phyloP scores from a whole-genome alignment of 1,140 invertebrate species.

The Lutraria rhynchaena region DNA sequence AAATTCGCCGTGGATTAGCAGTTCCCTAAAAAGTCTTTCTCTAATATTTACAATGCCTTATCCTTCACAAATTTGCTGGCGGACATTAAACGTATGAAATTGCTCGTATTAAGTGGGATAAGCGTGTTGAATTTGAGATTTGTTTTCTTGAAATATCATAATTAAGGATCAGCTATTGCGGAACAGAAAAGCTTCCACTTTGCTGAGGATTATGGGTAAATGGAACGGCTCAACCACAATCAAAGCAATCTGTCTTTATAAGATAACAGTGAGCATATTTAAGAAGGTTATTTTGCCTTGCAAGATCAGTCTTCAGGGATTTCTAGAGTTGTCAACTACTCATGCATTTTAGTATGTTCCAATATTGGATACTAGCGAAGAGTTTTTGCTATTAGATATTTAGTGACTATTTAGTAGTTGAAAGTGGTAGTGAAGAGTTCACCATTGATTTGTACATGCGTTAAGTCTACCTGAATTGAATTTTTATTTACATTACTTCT shows the following conservation, averaged over 20 bases:
- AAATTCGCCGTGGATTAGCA: conserved; percentile 46
- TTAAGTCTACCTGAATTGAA: too few relatives aligned
- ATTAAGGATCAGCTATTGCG: conserved; percentile 54
- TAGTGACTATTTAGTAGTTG: background rate
- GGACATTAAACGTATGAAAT: conserved; percentile 58
- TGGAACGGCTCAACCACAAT: conserved; percentile 40
- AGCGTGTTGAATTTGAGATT: conserved; percentile 59
- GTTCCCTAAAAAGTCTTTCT: conserved; percentile 18
- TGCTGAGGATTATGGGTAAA: conserved; percentile 58
- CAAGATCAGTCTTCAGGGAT: conserved; percentile 26
- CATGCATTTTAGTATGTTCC: conserved; percentile 1
- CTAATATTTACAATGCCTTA: conserved; percentile 32
- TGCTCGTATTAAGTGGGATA: conserved; percentile 52
- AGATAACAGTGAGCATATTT: conserved; percentile 54
- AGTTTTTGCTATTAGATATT: background rate
- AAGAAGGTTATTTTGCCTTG: conserved; percentile 27
- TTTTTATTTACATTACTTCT: too few relatives aligned
- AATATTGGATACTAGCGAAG: conserved; percentile 15
- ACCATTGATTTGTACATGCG: too few relatives aligned
- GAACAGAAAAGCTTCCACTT: conserved; percentile 51
- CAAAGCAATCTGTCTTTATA: conserved; percentile 47
- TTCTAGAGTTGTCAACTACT: conserved; percentile 12
- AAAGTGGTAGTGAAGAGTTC: too few relatives aligned
- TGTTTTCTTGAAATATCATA: conserved; percentile 62
- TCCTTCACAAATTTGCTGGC: conserved; percentile 24